Conservation (phyloP, 2,888 invertebrate species). For the Cerastoderma edule region DNA sequence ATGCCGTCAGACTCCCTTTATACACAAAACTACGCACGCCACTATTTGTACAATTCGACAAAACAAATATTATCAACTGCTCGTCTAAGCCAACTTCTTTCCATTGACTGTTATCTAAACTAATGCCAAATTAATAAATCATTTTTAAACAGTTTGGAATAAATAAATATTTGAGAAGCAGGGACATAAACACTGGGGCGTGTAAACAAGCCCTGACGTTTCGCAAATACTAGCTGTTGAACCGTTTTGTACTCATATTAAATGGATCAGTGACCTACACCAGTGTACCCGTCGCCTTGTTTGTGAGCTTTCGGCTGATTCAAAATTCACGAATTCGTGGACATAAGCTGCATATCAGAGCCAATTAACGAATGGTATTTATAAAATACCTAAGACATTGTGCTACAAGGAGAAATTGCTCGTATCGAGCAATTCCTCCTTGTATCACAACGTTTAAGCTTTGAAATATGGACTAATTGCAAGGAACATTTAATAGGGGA, state of each 20-base stretch:
- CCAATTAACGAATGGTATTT: too few species aligned
- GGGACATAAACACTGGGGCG: conserved; percentile 49
- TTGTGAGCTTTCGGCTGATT: too few species aligned
- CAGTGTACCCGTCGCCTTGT: too few species aligned
- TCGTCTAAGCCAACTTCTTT: conserved; percentile 45
- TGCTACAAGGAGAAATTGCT: conserved; percentile 8
- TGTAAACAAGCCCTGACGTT: conserved; percentile 52
- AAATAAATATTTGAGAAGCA: conserved; percentile 55
- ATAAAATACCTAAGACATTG: too few species aligned
- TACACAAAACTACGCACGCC: conserved; percentile 44
- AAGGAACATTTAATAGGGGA: too few species aligned
- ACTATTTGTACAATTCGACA: conserved; percentile 54
- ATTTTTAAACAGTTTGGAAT: conserved; percentile 50
- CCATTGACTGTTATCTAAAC: conserved; percentile 55
- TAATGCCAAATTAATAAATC: conserved; percentile 60
- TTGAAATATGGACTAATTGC: too few species aligned
- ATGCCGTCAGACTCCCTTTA: conserved; percentile 5
- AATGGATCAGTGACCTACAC: too few species aligned
- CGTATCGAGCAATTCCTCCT: background rate
- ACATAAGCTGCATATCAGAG: too few species aligned
- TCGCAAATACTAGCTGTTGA: conserved; percentile 47
- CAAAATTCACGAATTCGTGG: too few species aligned
- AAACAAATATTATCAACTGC: conserved; percentile 56
- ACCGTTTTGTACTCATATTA: conserved; percentile 11
- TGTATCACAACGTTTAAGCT: conserved; percentile 1